A percentile compares a stretch with the other conserved stretches of the same genome.
Conservation (phyloP, 2,113 vertebrate species). For the Sebastes fasciatus region DNA sequence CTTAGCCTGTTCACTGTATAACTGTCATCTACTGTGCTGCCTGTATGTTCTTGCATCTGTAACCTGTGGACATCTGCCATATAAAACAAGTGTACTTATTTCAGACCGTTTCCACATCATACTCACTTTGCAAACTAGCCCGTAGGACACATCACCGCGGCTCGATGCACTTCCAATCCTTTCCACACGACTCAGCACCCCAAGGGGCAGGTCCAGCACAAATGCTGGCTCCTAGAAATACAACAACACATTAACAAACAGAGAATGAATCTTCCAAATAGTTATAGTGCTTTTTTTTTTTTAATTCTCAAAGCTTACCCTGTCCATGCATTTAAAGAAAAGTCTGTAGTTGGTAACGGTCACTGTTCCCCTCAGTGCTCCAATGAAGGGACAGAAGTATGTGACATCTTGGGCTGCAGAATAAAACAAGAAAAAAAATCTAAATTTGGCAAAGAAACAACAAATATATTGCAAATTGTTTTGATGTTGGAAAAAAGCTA, state of each 20-base stretch:
- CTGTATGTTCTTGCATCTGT: neutral
- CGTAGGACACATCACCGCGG: slow-evolving; percentile 93
- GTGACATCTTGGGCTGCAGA: slow-evolving; percentile 93
- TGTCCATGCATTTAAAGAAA: slow-evolving; percentile 95
- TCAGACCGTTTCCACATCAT: neutral
- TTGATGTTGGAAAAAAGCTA: neutral
- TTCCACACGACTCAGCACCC: slow-evolving; percentile 95
- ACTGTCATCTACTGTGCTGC: neutral
- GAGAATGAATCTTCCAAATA: neutral
- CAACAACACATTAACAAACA: slow-evolving; percentile 22
- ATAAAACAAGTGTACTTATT: slow-evolving; percentile 1
- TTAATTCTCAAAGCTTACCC: slow-evolving; percentile 82
- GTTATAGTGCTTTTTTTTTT: too few relatives aligned
- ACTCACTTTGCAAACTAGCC: slow-evolving; percentile 94
- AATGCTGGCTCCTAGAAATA: slow-evolving; percentile 90
- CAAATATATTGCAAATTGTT: neutral
- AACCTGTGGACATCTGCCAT: neutral
- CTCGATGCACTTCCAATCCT: slow-evolving; percentile 92
- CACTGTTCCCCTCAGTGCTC: slow-evolving; percentile 92
- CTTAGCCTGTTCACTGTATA: neutral
- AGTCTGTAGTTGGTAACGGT: slow-evolving; percentile 96
- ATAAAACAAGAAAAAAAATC: slow-evolving; percentile 5
- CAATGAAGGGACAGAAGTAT: slow-evolving; percentile 97
- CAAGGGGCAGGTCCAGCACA: slow-evolving; percentile 94
- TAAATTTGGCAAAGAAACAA: neutral